Evolutionary conservation across 2,797 vertebrate species (phyloP).

Genomic region (Oophaga sylvatica): DNA sequence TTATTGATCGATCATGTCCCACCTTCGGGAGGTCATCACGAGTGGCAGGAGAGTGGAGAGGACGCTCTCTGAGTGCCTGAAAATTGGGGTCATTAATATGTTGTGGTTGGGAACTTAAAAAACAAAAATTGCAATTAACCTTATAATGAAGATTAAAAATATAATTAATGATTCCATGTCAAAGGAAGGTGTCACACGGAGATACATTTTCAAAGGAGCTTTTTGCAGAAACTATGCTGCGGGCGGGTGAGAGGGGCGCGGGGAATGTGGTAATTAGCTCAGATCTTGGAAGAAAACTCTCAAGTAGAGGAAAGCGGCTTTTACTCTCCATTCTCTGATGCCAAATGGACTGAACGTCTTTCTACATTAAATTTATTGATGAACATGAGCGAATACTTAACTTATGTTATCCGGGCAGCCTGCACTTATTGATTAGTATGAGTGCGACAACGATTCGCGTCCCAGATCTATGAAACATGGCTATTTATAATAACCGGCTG

Average conservation of each 20-base stretch:
- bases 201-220: neutral
- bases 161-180: slow-evolving; percentile 41
- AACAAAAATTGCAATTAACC: slow-evolving; percentile 46
- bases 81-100: slow-evolving; percentile 42
- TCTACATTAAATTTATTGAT: slow-evolving; percentile 24
- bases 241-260: neutral
- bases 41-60: neutral
- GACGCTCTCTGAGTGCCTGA: neutral
- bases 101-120: slow-evolving; percentile 15
- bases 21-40: neutral
- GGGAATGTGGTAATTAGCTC: slow-evolving; percentile 31
- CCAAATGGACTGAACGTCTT: neutral
- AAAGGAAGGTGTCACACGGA: slow-evolving; percentile 7
- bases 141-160: slow-evolving; percentile 47
- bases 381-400: neutral
- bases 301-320: neutral
- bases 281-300: neutral
- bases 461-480: neutral
- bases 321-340: neutral
- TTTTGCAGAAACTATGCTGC: slow-evolving; percentile 15
- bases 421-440: neutral
- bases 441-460: neutral
- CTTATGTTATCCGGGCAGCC: neutral
- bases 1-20: slow-evolving; percentile 28
- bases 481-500: neutral